phyloP scores from a whole-genome alignment of 1,140 invertebrate genomes.

The Tetragonula clypearis region DNA sequence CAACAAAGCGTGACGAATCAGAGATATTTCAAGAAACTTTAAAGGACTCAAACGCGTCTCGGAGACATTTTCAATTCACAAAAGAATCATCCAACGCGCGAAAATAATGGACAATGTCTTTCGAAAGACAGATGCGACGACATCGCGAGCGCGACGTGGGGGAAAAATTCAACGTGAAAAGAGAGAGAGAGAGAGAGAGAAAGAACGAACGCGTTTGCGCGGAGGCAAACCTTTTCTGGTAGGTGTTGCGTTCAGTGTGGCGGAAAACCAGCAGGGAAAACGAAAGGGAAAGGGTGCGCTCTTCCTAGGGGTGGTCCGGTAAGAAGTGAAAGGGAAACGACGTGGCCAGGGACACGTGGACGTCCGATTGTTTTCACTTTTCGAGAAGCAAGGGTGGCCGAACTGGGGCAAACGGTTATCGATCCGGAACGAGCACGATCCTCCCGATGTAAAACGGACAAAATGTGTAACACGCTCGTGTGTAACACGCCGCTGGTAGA shows the following conservation, averaged over 20 bases:
- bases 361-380: constrained; percentile 55
- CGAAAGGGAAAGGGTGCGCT: constrained; percentile 46
- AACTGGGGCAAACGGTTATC: constrained; percentile 47
- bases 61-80: neutral
- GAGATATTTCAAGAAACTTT: no score
- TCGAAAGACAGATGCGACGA: neutral
- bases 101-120: neutral
- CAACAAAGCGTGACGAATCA: no score
- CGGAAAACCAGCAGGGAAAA: constrained; percentile 43
- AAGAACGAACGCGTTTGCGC: neutral
- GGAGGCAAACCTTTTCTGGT: constrained; percentile 3
- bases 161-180: constrained; percentile 1
- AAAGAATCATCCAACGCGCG: neutral
- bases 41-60: no score
- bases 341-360: constrained; percentile 44
- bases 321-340: constrained; percentile 52
- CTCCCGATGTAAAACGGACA: neutral
- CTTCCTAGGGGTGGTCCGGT: constrained; percentile 33
- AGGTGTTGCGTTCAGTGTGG: constrained; percentile 5
- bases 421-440: constrained; percentile 27
- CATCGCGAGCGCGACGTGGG: neutral
- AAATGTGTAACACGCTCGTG: no score
- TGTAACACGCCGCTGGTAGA: neutral
- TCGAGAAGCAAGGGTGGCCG: constrained; percentile 49
- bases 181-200: no score